Base-by-base conservation (phyloP, 2,113 vertebrate species). In the Siniperca chuatsi region DNA sequence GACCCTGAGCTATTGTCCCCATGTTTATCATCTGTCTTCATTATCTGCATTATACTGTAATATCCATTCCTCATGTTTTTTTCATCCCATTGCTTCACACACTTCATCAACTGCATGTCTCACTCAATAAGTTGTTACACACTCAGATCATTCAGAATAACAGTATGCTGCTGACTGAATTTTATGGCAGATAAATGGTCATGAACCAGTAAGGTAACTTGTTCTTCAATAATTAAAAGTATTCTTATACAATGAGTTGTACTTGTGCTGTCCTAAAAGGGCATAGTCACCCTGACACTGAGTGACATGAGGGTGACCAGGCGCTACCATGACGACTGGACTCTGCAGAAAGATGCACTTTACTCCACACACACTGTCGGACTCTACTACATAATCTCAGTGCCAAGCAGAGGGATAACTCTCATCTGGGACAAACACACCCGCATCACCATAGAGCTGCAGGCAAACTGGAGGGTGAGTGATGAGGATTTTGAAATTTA, bases 391-490 rank as follows among this genome's bases (percentile, higher is more conserved):
- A 91, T 97, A 61, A 86, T 97, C 81, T 92, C 89, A 42, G 92
- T 95, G 48, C 94, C 93, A 0, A 79, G 13, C 23, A 90, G 72
- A 67, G 96, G 96, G 23, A 69, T 98, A 2, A 95, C 85, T 20
- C 54, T 97, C 69, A 95, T 96, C 69, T 98, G 97, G 97, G 97
- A 98, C 94, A 97, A 96, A 91, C 94, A 96, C 79, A 97, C 97
- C 68, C 91, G 94, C 87, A 23, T 97, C 11, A 95, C 92, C n/a
- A 79, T 96, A 20, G 90, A 95, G 37, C 62, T 97, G 88, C 86
- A 93, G 4, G 64, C 92, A 33, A 0, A 4, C 1, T 97, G 95
- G 96, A 95, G 90, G 84, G 97, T 97, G 91, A 79, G 95, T 76
- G 54, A 70, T 33, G 5, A 33, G 25, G 60, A 40, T 52, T 42